Conservation (phyloP, 2,888 invertebrate species). For the Eupithecia tripunctaria region DNA sequence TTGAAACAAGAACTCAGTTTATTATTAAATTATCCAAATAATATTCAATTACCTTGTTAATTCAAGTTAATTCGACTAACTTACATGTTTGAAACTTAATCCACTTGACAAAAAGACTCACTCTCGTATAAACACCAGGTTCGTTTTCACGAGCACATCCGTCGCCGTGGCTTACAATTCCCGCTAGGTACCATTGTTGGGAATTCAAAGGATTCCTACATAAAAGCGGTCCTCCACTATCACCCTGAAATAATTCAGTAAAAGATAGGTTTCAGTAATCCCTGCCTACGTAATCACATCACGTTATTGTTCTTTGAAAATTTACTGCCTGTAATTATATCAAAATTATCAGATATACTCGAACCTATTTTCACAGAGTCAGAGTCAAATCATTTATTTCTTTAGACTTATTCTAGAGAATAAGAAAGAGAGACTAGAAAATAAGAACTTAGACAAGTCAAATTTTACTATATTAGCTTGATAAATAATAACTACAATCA, state of each 20-base stretch:
- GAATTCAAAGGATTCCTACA: slow-evolving; percentile 88
- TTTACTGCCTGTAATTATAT: background rate
- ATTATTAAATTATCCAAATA: background rate
- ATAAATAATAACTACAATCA: too few species aligned
- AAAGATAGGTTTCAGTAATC: slow-evolving; percentile 19
- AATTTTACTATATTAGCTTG: too few species aligned
- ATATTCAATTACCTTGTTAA: background rate
- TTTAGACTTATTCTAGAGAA: too few species aligned
- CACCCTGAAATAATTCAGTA: slow-evolving; percentile 81
- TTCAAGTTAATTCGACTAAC: slow-evolving; percentile 40
- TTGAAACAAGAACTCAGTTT: background rate
- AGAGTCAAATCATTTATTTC: too few species aligned
- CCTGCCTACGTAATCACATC: background rate
- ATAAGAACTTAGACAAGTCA: too few species aligned
- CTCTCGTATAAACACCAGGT: slow-evolving; percentile 93
- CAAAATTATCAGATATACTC: background rate
- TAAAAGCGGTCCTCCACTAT: slow-evolving; percentile 93
- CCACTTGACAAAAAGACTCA: slow-evolving; percentile 90
- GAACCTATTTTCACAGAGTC: too few species aligned
- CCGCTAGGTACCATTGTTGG: slow-evolving; percentile 91
- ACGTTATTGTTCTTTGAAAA: slow-evolving; percentile 1
- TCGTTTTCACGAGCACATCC: slow-evolving; percentile 92
- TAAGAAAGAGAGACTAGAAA: too few species aligned
- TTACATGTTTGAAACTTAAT: slow-evolving; percentile 86
- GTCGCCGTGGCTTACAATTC: slow-evolving; percentile 94